Percentiles rank a stretch among this genome's conserved stretches.
Evolutionary conservation across 2,888 invertebrate species (phyloP).

Genomic region (Onchidella celtica): DNA sequence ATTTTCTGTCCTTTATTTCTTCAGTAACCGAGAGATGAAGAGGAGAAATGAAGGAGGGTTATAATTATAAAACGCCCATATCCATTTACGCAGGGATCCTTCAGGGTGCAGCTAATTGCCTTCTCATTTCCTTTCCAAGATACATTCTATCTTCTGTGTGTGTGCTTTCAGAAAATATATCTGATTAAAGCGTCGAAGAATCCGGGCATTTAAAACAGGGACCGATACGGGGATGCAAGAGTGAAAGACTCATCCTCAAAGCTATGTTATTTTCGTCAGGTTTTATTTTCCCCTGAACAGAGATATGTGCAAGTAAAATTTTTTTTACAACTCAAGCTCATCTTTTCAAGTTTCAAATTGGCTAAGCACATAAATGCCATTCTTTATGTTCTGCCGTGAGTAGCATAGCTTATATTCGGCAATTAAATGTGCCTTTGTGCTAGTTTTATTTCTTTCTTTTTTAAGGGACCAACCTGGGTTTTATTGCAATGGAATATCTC

Average conservation of each 20-base stretch:
- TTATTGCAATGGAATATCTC: too few species aligned
- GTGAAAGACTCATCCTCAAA: neutral
- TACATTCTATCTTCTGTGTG: slow-evolving; percentile 25
- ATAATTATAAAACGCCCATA: slow-evolving; percentile 27
- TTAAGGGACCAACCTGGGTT: too few species aligned
- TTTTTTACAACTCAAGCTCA: neutral
- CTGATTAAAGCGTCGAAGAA: slow-evolving; percentile 18
- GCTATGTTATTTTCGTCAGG: neutral
- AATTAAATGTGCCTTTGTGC: too few species aligned
- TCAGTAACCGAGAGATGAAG: slow-evolving; percentile 17
- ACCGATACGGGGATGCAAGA: slow-evolving; percentile 7
- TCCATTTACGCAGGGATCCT: slow-evolving; percentile 20
- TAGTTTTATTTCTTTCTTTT: too few species aligned
- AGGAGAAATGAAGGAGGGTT: slow-evolving; percentile 14
- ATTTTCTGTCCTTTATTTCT: neutral
- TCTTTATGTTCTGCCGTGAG: neutral
- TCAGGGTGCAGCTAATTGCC: slow-evolving; percentile 24
- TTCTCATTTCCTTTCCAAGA: slow-evolving; percentile 23
- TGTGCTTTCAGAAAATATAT: slow-evolving; percentile 29
- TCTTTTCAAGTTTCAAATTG: neutral
- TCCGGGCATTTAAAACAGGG: slow-evolving; percentile 6
- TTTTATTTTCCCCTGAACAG: neutral
- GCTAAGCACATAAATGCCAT: neutral
- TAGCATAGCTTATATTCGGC: too few species aligned
- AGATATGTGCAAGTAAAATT: too few species aligned